Base-by-base conservation (phyloP, 1,140 invertebrate genomes). In the Ips nitidus region DNA sequence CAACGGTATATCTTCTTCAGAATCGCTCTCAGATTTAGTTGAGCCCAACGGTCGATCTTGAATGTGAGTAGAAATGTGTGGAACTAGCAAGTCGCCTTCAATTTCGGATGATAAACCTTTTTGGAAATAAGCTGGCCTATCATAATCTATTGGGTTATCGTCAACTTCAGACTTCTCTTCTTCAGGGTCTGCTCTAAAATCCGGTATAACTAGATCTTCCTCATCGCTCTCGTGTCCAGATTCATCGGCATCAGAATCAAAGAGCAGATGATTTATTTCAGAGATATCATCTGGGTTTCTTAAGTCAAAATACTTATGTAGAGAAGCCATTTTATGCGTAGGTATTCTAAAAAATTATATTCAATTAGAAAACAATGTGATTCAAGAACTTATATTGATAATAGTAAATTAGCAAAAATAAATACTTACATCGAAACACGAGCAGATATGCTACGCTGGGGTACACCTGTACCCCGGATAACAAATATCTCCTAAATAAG, bases 151-250 rank as follows among this genome's bases (percentile, higher is more conserved):
- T 55, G 4, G 4, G 22, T 36, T 37, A 55, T 55, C 52, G 52
- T 55, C 22, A 55, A 55, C 36, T 5, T 55, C 52, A 55, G 52
- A 55, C 22, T 55, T 36, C 4, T 55, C 52, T 55, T 55, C 52
- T 55, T 55, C 52, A 37, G n/a, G n/a, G 45, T 47, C 45, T 47
- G 45, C 45, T 47, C 45, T 47, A 47, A 47, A 47, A 47, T 47
- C 45, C 45, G 45, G 45, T 47, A 47, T 47, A 47, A 47, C 45
- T 47, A 47, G n/a, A n/a, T 47, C 45, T 47, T 47, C 45, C 45
- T 47, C 45, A 47, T 47, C 4, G 45, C 45, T 47, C 4, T 47
- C 4, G 45, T 47, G n/a, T 47, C n/a, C 4, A 47, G 45, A 47
- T 5, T n/a, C 45, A 5, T 47, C 45, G 45, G 45, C 4, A 47